phyloP scores from a whole-genome alignment of 2,113 vertebrate genomes.

The Dicentrarchus labrax region DNA sequence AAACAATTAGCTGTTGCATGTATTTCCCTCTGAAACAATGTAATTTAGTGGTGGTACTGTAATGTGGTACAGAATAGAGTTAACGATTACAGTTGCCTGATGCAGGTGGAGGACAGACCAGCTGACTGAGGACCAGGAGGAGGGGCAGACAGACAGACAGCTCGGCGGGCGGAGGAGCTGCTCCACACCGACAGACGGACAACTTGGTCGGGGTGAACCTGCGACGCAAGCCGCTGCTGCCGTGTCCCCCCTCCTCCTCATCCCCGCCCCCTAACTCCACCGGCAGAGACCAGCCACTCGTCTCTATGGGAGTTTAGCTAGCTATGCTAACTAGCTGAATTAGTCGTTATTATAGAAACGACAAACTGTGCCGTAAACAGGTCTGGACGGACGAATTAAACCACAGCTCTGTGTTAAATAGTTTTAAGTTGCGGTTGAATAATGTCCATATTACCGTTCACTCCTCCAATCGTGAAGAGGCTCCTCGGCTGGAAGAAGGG shows the following conservation, averaged over 20 bases:
- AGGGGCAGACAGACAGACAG: slow-evolving; percentile 27
- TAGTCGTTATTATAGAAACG: neutral
- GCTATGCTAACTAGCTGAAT: slow-evolving; percentile 22
- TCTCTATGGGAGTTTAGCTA: slow-evolving; percentile 28
- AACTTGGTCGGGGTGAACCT: slow-evolving; percentile 42
- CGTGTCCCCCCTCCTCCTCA: neutral
- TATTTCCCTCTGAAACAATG: no score
- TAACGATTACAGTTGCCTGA: neutral
- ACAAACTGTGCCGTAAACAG: neutral
- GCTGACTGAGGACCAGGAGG: slow-evolving; percentile 53
- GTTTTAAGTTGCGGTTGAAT: slow-evolving; percentile 24
- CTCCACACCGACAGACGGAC: slow-evolving; percentile 43
- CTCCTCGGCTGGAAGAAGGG: slow-evolving; percentile 98
- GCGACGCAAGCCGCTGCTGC: slow-evolving; percentile 40
- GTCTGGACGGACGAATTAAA: neutral
- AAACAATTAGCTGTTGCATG: neutral
- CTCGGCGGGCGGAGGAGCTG: slow-evolving; percentile 28
- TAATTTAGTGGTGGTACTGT: neutral
- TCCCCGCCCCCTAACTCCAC: neutral
- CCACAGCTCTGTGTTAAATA: neutral
- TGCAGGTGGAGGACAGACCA: slow-evolving; percentile 62
- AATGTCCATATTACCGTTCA: slow-evolving; percentile 98
- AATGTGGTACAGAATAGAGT: neutral
- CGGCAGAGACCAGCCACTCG: slow-evolving; percentile 45
- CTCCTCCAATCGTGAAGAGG: slow-evolving; percentile 96